These are phyloP conservation scores for Apeira syringaria DNA, from an alignment of 2,888 invertebrate species.

Conservation along the genomic window DNA sequence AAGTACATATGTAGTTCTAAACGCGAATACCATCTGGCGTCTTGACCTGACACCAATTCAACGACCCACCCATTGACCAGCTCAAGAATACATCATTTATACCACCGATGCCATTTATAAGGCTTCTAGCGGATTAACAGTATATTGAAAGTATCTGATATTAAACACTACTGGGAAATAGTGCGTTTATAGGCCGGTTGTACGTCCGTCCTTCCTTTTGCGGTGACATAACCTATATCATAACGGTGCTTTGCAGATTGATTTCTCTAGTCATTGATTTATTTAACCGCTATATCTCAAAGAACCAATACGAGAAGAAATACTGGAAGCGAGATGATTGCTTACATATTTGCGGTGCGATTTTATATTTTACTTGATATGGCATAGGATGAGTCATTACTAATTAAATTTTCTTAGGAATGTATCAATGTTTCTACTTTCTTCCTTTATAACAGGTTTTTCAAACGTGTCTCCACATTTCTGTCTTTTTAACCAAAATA, in stretches of 20 bases:
- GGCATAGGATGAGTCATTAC: constrained; percentile 17
- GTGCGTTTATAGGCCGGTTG: constrained; percentile 34
- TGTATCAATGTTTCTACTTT: not conserved
- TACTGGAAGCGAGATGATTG: constrained; percentile 5
- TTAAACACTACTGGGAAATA: constrained; percentile 40
- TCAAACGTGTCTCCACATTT: too few species aligned
- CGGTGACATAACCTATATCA: constrained; percentile 68
- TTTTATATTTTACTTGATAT: constrained; percentile 10
- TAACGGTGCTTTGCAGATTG: constrained; percentile 50
- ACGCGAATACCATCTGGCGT: constrained; percentile 23
- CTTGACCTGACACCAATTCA: constrained; percentile 26
- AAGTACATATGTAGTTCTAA: constrained; percentile 18
- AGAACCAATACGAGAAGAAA: constrained; percentile 11
- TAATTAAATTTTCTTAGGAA: constrained; percentile 24
- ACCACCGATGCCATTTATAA: constrained; percentile 9
- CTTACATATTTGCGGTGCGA: constrained; percentile 3
- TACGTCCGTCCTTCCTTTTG: constrained; percentile 60
- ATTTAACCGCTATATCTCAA: constrained; percentile 25
- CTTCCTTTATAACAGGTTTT: too few species aligned
- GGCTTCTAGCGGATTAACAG: constrained; percentile 47
- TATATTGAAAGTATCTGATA: constrained; percentile 50
- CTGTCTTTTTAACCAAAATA: too few species aligned
- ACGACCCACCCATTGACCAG: constrained; percentile 13
- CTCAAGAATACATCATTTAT: constrained; percentile 25
- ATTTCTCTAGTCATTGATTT: constrained; percentile 28